Conservation (phyloP, 2,888 invertebrate species). For the Caenorhabditis sp. region DNA sequence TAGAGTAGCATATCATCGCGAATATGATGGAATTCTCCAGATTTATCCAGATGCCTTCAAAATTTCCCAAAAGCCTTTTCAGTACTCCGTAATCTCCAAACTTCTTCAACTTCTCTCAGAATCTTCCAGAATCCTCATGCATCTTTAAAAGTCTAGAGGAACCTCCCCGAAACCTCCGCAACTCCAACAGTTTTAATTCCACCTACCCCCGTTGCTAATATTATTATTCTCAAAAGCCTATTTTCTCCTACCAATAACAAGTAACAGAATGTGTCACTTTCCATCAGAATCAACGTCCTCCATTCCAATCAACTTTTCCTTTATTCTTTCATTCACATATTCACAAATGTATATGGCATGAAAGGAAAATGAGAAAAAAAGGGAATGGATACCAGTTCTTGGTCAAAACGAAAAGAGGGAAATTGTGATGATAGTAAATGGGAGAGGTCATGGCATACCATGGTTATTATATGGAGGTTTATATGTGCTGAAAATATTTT, state of each 20-base stretch:
- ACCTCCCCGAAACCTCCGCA: too few relatives aligned
- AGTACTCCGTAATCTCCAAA: too few relatives aligned
- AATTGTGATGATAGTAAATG: background rate
- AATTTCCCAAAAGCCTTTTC: too few relatives aligned
- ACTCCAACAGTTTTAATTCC: background rate
- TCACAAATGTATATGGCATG: constrained; percentile 25
- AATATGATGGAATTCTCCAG: too few relatives aligned
- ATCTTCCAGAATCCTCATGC: too few relatives aligned
- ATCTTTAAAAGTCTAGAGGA: too few relatives aligned
- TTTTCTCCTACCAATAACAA: constrained; percentile 19
- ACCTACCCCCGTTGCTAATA: background rate
- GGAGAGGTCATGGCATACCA: background rate
- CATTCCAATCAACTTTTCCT: constrained; percentile 19
- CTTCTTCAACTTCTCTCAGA: too few relatives aligned
- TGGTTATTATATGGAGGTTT: too few relatives aligned
- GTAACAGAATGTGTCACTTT: constrained; percentile 58
- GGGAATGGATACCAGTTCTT: constrained; percentile 40
- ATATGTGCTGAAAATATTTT: too few relatives aligned
- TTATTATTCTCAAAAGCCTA: background rate
- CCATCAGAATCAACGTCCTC: constrained; percentile 53
- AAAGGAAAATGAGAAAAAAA: constrained; percentile 25
- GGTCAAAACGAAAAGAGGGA: constrained; percentile 1
- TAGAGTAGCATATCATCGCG: too few relatives aligned
- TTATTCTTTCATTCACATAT: constrained; percentile 10
- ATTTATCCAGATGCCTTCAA: too few relatives aligned